A percentile compares a stretch with the other conserved stretches of the same genome.
phyloP scores from a whole-genome alignment of 2,797 vertebrate species.

The Phylloscopus collybita region DNA sequence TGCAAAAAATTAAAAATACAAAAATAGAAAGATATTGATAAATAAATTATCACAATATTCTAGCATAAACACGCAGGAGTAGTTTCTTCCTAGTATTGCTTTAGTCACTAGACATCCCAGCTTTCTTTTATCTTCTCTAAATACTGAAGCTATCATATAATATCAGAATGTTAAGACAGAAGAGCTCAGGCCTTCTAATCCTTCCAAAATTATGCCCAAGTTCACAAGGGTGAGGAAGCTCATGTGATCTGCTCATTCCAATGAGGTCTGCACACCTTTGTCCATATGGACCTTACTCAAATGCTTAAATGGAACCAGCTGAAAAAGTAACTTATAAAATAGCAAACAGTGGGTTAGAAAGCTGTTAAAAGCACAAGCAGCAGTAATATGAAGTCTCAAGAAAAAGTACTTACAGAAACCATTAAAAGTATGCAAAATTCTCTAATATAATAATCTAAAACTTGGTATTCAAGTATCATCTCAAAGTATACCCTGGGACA shows the following conservation, averaged over 20 bases:
- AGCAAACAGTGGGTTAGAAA: conserved; percentile 59
- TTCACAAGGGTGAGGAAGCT: background rate
- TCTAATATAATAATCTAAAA: background rate
- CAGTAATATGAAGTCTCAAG: background rate
- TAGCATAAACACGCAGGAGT: conserved; percentile 62
- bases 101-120: conserved; percentile 23
- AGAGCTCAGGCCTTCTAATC: background rate
- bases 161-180: background rate
- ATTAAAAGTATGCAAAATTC: background rate
- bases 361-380: conserved; percentile 47
- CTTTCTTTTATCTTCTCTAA: background rate
- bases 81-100: conserved; percentile 3
- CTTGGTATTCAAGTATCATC: background rate
- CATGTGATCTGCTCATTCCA: background rate
- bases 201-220: background rate
- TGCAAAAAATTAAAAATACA: conserved; percentile 86
- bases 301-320: background rate
- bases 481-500: background rate
- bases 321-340: background rate
- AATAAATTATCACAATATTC: conserved; percentile 71
- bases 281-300: background rate
- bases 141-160: background rate
- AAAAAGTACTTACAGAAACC: background rate
- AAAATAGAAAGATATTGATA: conserved; percentile 74
- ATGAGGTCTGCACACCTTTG: background rate